A percentile compares a stretch with the other conserved stretches of the same genome.
Conservation (phyloP, 2,888 invertebrate genomes). For the Pristionchus maxplancki region DNA sequence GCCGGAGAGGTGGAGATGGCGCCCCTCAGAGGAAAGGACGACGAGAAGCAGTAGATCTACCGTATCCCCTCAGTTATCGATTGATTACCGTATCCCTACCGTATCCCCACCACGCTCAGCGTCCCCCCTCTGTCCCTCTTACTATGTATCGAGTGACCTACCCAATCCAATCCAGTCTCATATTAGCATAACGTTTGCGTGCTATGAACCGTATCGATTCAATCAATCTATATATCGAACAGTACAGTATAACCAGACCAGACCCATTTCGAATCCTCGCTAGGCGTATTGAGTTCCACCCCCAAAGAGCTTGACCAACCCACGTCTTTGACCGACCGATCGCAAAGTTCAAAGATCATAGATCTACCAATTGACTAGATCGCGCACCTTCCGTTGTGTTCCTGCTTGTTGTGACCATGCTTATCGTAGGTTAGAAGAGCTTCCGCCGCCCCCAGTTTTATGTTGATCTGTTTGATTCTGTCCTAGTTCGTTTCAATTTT, state of each 20-base stretch:
- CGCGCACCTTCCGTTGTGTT: not conserved
- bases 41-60: not conserved
- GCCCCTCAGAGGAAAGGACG: not conserved
- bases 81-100: not conserved
- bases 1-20: constrained; percentile 8
- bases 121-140: not conserved
- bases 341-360: constrained; percentile 41
- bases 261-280: not conserved
- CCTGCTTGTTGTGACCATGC: constrained; percentile 2
- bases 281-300: not conserved
- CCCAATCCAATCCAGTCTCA: not conserved
- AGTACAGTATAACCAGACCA: not conserved
- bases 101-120: not conserved
- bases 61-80: constrained; percentile 11
- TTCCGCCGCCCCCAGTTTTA: constrained; percentile 10
- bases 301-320: constrained; percentile 9
- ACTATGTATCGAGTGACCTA: constrained; percentile 1
- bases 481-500: not conserved
- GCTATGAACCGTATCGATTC: constrained; percentile 36
- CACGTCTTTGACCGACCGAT: constrained; percentile 6
- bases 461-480: constrained; percentile 41
- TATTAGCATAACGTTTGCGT: not conserved
- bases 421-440: not conserved
- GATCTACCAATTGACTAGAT: constrained; percentile 1
- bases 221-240: constrained; percentile 42